Conservation (phyloP, 2,797 vertebrate genomes). For the Naso thynnoides region DNA sequence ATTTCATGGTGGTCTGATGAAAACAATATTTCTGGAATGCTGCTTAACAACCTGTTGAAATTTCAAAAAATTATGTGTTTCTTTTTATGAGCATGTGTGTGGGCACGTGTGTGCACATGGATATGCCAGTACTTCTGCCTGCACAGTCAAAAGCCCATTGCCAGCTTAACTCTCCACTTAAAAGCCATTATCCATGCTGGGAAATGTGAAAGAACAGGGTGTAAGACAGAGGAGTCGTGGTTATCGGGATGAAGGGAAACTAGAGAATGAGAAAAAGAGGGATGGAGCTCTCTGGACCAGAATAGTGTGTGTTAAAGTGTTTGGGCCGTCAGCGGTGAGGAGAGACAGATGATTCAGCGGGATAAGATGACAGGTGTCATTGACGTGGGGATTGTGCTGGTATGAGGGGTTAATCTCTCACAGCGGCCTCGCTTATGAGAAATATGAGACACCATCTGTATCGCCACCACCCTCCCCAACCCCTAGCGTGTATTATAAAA, state of each 20-base stretch:
- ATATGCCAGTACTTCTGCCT: conserved; percentile 41
- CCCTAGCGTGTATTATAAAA: conserved; percentile 70
- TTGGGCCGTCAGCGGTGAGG: conserved; percentile 48
- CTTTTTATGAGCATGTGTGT: conserved; percentile 73
- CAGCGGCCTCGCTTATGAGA: conserved; percentile 66
- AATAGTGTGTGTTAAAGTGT: conserved; percentile 78
- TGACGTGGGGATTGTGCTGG: conserved; percentile 71
- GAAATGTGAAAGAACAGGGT: conserved; percentile 56
- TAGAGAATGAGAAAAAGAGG: conserved; percentile 65
- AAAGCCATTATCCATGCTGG: conserved; percentile 58
- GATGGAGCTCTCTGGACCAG: conserved; percentile 60
- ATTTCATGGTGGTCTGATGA: conserved; percentile 82
- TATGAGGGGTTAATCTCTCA: conserved; percentile 78
- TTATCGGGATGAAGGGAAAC: conserved; percentile 58
- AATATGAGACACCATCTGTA: conserved; percentile 76
- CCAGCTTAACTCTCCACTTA: conserved; percentile 60
- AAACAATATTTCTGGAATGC: conserved; percentile 76
- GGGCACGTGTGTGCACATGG: conserved; percentile 47
- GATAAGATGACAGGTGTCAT: conserved; percentile 78
- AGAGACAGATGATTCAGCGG: conserved; percentile 66
- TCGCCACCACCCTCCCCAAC: conserved; percentile 50
- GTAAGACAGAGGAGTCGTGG: conserved; percentile 41
- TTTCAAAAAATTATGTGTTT: conserved; percentile 71
- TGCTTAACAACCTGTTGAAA: conserved; percentile 84
- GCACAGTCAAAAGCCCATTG: conserved; percentile 33